Conservation (phyloP, 2,888 invertebrate genomes). For the Lasioglossum leucozonium region DNA sequence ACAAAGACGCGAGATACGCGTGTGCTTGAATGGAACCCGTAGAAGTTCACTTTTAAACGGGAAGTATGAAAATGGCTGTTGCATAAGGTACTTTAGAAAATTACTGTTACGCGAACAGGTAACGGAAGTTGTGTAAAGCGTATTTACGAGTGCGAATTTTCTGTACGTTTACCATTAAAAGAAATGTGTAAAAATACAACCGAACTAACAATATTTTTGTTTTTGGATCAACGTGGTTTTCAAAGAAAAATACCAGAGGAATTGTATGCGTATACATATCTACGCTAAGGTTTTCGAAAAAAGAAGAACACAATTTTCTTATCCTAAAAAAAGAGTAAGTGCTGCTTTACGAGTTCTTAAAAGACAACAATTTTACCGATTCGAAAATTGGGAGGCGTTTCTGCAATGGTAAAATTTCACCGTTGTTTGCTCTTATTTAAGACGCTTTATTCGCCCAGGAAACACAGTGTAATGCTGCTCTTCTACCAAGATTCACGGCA, state of each 20-base stretch:
- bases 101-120: not conserved
- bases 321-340: too few relatives aligned
- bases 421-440: not conserved
- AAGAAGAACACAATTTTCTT: too few relatives aligned
- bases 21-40: not conserved
- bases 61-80: not conserved
- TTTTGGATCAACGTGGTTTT: not conserved
- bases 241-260: not conserved
- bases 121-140: not conserved
- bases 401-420: not conserved
- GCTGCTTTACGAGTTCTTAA: too few relatives aligned
- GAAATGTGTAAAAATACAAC: not conserved
- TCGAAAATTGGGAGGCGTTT: not conserved
- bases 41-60: not conserved
- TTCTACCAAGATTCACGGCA: slow-evolving; percentile 10
- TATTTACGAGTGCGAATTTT: not conserved
- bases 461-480: not conserved
- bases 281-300: not conserved
- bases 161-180: not conserved
- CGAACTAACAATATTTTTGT: not conserved
- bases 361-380: too few relatives aligned
- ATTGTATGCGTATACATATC: too few relatives aligned
- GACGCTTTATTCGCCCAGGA: not conserved
- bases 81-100: not conserved
- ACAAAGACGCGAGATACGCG: not conserved